Conservation (phyloP, 2,113 vertebrate genomes). For the Hylia prasina region DNA sequence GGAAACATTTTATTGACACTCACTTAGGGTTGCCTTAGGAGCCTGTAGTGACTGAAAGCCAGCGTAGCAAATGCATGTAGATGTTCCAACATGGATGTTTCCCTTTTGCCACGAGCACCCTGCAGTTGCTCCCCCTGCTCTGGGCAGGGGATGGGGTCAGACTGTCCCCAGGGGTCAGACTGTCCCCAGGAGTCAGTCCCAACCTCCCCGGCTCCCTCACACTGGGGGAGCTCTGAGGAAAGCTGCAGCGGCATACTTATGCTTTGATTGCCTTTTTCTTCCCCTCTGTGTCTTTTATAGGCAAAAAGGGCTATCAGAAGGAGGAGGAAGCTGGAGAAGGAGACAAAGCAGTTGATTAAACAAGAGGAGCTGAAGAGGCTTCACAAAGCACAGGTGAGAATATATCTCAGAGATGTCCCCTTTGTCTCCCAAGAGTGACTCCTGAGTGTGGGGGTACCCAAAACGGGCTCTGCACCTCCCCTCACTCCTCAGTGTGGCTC, state of each 20-base stretch:
- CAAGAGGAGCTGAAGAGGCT: conserved; percentile 89
- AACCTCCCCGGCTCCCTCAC: rapidly evolving
- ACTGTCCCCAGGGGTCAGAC: rapidly evolving
- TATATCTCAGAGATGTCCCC: rapidly evolving
- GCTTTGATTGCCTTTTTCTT: conserved; percentile 1
- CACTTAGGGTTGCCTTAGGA: background rate
- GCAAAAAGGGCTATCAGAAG: conserved; percentile 57
- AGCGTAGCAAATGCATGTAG: background rate
- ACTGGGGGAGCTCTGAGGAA: background rate
- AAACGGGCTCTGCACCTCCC: background rate
- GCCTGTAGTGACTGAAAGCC: background rate
- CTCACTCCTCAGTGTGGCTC: background rate
- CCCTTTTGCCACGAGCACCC: background rate
- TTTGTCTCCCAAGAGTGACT: background rate
- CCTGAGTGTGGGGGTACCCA: rapidly evolving
- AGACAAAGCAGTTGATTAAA: conserved; percentile 78
- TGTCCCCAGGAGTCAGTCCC: background rate
- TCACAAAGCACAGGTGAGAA: conserved; percentile 89
- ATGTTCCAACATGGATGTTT: background rate
- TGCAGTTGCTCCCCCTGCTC: background rate
- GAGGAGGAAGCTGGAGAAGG: conserved; percentile 79
- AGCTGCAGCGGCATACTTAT: background rate
- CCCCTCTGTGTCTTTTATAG: conserved; percentile 41
- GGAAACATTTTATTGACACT: background rate
- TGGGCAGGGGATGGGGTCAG: background rate